Evolutionary conservation across 2,113 vertebrate genomes (phyloP).

Genomic region (Orycteropus afer): DNA sequence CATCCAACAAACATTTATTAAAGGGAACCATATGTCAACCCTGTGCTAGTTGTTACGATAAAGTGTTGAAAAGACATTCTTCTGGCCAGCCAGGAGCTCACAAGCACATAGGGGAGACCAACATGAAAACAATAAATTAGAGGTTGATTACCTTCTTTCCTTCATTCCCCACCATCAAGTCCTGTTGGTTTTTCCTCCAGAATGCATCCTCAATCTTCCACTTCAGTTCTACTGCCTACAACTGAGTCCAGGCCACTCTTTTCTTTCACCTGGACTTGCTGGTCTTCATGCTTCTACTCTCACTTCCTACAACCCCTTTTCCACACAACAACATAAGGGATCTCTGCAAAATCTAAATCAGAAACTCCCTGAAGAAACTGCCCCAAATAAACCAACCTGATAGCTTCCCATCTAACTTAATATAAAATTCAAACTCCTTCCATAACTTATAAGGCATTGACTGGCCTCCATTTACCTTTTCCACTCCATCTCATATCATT

Average conservation of each 20-base stretch:
- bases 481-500: neutral
- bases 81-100: neutral
- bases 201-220: too few species aligned
- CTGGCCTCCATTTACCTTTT: neutral
- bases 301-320: neutral
- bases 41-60: neutral
- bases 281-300: neutral
- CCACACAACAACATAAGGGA: neutral
- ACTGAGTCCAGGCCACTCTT: neutral
- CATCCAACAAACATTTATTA: neutral
- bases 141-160: neutral
- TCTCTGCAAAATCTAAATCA: neutral
- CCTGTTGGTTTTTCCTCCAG: neutral
- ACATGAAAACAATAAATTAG: neutral
- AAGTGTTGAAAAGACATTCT: neutral
- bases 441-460: neutral
- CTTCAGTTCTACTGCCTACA: neutral
- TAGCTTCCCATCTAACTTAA: neutral
- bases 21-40: neutral
- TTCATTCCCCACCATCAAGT: neutral
- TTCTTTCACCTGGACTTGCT: neutral
- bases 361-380: neutral
- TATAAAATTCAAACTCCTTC: neutral
- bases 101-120: neutral
- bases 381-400: neutral